Conservation (phyloP, 1,140 invertebrate genomes). For the Venustaconcha ellipsiformis region DNA sequence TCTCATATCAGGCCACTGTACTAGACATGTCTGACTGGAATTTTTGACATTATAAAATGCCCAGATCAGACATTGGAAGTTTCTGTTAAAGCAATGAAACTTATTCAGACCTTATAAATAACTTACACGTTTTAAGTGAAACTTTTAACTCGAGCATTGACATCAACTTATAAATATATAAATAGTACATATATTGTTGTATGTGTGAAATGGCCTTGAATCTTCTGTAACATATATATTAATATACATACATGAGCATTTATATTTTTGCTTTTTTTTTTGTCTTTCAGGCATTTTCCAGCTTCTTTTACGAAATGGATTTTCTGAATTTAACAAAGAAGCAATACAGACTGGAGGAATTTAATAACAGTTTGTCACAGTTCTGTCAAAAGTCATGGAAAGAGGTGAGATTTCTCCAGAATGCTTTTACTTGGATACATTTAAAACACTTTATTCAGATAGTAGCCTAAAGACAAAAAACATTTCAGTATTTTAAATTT, state of each 20-base stretch:
- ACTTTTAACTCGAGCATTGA: no score
- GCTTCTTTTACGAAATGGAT: constrained; percentile 63
- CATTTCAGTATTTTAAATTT: neutral
- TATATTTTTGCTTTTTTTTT: constrained; percentile 4
- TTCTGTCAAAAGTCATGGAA: constrained; percentile 56
- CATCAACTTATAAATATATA: no score
- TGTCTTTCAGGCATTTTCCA: constrained; percentile 67
- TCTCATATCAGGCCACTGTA: no score
- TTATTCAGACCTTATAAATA: no score
- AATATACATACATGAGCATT: neutral
- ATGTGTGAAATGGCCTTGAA: no score
- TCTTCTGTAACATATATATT: neutral
- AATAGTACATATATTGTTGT: no score
- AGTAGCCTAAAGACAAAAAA: no score
- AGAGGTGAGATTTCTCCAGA: constrained; percentile 31
- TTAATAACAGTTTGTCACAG: constrained; percentile 34
- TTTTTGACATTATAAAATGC: no score
- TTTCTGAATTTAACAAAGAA: constrained; percentile 62
- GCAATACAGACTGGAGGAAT: constrained; percentile 37
- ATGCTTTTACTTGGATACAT: neutral
- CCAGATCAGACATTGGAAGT: no score
- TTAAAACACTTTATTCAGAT: neutral
- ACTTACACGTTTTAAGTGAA: no score
- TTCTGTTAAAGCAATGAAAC: no score
- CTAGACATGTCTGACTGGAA: no score